phyloP scores from a whole-genome alignment of 2,113 vertebrate species.

The Corvus hawaiiensis region DNA sequence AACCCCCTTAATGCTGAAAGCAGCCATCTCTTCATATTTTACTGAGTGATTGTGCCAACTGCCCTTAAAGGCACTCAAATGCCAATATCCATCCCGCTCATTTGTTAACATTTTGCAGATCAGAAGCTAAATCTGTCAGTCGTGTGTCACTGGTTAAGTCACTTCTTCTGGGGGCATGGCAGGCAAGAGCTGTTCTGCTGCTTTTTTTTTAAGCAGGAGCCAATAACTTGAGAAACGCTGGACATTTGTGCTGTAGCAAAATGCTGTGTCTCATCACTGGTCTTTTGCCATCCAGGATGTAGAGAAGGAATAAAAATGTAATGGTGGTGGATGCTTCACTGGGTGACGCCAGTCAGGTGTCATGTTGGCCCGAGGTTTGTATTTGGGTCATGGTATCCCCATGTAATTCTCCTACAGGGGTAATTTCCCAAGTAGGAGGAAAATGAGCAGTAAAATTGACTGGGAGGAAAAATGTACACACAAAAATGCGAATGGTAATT shows the following conservation, averaged over 20 bases:
- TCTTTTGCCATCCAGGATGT: not conserved
- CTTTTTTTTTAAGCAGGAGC: not conserved
- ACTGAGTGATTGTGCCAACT: conserved; percentile 39
- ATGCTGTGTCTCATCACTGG: not conserved
- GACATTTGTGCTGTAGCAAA: not conserved
- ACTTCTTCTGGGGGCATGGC: not conserved
- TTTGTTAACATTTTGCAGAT: conserved; percentile 50
- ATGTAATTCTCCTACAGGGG: not conserved
- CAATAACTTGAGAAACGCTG: not conserved
- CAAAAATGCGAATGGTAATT: not conserved
- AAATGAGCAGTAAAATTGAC: conserved; percentile 18
- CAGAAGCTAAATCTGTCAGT: conserved; percentile 51
- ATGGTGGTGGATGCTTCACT: not conserved
- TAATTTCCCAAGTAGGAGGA: not conserved
- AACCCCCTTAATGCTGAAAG: not conserved
- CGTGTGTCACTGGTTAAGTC: conserved; percentile 8
- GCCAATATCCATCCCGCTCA: conserved; percentile 41
- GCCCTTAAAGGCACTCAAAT: conserved; percentile 44
- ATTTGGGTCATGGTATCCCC: not conserved
- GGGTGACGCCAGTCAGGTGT: not conserved
- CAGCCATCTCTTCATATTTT: conserved; percentile 36
- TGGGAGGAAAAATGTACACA: not conserved
- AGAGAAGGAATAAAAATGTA: not conserved
- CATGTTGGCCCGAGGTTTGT: not conserved
- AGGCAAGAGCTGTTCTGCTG: not conserved